These are phyloP conservation scores for Cuculus canorus DNA, from an alignment of 2,797 vertebrate species.

Conservation along the genomic window DNA sequence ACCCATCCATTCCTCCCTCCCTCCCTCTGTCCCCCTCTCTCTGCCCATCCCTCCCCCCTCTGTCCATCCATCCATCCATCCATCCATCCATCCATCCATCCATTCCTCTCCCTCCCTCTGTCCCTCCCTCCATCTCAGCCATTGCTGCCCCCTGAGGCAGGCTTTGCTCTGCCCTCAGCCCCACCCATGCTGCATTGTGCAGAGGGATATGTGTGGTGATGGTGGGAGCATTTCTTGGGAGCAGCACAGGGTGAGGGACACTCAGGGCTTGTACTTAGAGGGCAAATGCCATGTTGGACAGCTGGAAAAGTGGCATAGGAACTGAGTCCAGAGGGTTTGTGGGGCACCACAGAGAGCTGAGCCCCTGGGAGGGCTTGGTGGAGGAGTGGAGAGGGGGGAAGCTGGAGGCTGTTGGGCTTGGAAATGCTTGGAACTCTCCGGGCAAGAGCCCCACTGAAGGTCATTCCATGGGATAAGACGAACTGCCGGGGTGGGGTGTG, in stretches of 20 bases:
- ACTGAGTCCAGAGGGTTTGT: neutral
- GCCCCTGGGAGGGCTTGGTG: too few species aligned
- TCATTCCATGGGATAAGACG: neutral
- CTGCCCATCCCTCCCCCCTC: too few species aligned
- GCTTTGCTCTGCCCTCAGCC: neutral
- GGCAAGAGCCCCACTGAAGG: too few species aligned
- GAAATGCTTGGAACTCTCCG: neutral
- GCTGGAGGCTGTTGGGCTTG: neutral
- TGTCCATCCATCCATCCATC: neutral
- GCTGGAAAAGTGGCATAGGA: neutral
- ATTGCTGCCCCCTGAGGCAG: neutral
- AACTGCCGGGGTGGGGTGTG: neutral
- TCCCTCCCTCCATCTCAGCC: neutral
- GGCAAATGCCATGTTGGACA: neutral
- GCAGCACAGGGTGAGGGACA: neutral
- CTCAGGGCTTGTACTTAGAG: neutral
- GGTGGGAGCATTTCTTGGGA: neutral
- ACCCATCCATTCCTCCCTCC: too few species aligned
- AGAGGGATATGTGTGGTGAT: neutral
- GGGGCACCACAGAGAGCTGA: neutral
- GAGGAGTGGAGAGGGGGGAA: neutral
- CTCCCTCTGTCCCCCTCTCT: too few species aligned
- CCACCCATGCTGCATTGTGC: rapidly evolving
- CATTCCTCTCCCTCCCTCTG: neutral
- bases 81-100: too few species aligned